Evolutionary conservation across 2,797 vertebrate species (phyloP).

Genomic region (Oreochromis grahami): DNA sequence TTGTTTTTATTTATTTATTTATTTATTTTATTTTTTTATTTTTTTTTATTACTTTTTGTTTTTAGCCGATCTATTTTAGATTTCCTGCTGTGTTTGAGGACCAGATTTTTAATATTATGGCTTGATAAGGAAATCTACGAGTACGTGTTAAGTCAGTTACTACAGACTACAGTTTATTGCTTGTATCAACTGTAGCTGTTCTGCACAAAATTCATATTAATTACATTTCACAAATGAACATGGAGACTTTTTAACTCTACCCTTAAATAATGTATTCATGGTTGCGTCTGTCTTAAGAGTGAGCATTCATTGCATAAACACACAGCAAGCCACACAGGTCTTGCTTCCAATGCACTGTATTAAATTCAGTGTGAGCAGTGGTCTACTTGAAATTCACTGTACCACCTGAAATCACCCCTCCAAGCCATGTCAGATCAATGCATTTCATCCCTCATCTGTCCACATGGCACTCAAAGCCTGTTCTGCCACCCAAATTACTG

Average conservation of each 20-base stretch:
- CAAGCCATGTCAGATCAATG: slow-evolving; percentile 67
- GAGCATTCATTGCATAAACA: neutral
- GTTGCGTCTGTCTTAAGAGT: neutral
- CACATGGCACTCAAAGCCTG: slow-evolving; percentile 67
- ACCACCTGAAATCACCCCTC: slow-evolving; percentile 27
- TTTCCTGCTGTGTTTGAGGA: neutral
- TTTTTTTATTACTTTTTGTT: neutral
- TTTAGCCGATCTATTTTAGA: neutral
- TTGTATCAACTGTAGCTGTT: neutral
- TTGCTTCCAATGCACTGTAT: neutral
- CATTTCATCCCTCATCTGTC: slow-evolving; percentile 62
- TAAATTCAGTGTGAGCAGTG: slow-evolving; percentile 1
- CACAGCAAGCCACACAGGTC: neutral
- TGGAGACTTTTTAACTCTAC: neutral
- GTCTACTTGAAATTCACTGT: slow-evolving; percentile 48
- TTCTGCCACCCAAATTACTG: slow-evolving; percentile 77
- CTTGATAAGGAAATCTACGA: neutral
- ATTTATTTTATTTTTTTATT: no score
- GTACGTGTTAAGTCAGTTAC: neutral
- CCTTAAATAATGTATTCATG: neutral
- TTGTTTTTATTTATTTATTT: no score
- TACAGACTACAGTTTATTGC: neutral
- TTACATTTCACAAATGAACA: neutral
- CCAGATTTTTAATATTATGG: neutral
- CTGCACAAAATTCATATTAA: neutral